A percentile compares a stretch with the other conserved stretches of the same genome.
These are phyloP conservation scores for Chloropsis cyanopogon DNA, from an alignment of 2,113 vertebrate genomes.

Conservation along the genomic window DNA sequence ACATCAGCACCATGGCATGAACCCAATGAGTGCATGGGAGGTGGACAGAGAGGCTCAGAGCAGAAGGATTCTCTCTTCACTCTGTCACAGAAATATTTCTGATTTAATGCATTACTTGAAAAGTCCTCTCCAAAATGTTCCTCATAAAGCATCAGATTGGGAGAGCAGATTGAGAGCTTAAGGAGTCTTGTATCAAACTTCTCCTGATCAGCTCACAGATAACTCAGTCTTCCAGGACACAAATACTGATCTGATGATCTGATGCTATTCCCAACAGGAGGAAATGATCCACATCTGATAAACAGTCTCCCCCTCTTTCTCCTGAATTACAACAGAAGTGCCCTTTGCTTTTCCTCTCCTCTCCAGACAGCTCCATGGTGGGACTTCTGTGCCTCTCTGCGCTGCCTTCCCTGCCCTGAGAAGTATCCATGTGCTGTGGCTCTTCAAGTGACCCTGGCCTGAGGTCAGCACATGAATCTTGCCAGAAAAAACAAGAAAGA, in stretches of 20 bases:
- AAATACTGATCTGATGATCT: background rate
- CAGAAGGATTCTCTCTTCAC: background rate
- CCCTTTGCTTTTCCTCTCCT: background rate
- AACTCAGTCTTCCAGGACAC: background rate
- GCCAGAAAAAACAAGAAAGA: background rate
- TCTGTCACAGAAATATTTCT: background rate
- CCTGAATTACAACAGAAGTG: background rate
- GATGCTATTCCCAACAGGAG: background rate
- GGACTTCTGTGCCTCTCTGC: background rate
- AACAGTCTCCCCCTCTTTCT: background rate
- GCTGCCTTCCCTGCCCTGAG: background rate
- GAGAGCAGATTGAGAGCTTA: background rate
- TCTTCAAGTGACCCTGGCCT: background rate
- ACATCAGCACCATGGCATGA: background rate
- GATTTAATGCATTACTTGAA: background rate
- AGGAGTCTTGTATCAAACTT: background rate
- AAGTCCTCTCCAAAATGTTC: constrained; percentile 1
- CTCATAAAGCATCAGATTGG: background rate
- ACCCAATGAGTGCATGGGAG: background rate
- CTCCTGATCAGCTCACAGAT: background rate
- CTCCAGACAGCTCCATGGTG: background rate
- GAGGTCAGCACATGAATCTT: background rate
- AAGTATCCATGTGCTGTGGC: too few species aligned
- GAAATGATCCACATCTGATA: background rate
- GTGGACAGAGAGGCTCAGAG: background rate